Evolutionary conservation across 2,888 invertebrate species (phyloP).

Genomic region (Macrosoma leucophasiata): DNA sequence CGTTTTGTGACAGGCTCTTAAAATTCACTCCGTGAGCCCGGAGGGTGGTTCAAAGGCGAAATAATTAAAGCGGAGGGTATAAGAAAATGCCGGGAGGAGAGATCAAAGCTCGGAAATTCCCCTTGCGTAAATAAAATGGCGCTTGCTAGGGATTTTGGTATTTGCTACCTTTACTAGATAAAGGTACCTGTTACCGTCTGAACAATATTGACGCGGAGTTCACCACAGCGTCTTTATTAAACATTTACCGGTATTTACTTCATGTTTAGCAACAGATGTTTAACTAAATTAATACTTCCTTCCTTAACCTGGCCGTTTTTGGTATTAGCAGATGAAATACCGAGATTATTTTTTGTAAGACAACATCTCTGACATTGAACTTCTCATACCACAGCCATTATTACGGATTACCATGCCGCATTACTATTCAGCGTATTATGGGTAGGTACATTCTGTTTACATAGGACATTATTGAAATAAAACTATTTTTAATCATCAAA

Average conservation of each 20-base stretch:
- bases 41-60: conserved; percentile 63
- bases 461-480: too few species aligned
- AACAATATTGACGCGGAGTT: conserved; percentile 13
- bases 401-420: too few species aligned
- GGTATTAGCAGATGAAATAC: too few species aligned
- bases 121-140: conserved; percentile 56
- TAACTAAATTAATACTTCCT: too few species aligned
- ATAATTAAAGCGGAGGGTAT: conserved; percentile 68
- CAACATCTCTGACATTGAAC: too few species aligned
- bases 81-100: conserved; percentile 62
- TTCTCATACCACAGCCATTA: too few species aligned
- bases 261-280: too few species aligned
- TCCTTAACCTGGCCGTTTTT: too few species aligned
- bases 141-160: conserved; percentile 44
- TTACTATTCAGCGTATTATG: too few species aligned
- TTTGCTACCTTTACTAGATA: conserved; percentile 29
- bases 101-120: conserved; percentile 65
- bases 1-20: conserved; percentile 69
- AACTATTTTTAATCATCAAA: too few species aligned
- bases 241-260: conserved; percentile 10
- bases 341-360: too few species aligned
- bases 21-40: conserved; percentile 63
- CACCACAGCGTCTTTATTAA: conserved; percentile 12
- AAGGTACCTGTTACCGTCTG: conserved; percentile 6
- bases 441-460: too few species aligned